Base-by-base conservation (phyloP, 1,140 invertebrate species). In the Chymomyza costata region DNA sequence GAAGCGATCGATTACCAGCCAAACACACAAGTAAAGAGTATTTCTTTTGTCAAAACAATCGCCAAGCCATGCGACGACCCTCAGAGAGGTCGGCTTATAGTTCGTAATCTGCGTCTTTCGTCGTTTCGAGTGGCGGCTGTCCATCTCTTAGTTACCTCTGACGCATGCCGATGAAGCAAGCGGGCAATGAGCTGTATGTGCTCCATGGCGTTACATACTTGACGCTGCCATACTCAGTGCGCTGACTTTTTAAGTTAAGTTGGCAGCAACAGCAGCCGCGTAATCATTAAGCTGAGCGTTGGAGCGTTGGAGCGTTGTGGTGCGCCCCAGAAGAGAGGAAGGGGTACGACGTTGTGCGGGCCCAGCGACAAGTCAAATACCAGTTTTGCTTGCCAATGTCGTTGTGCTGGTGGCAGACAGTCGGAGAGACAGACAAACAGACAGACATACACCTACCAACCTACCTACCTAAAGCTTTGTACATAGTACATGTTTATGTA, bases 271-370 rank as follows among this genome's bases (percentile, higher is more conserved):
- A 47, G 35, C 50, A 49, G 61, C 61, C 62, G 53, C 62, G 62
- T 65, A 56, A 65, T 65, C 52, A 56, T 56, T 61, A 65, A 65
- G 51, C 19, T 50, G n/a, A n/a, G n/a, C n/a, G n/a, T 14, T 10
- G 6, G 10, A 21, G 28, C 11, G 5, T 37, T 18, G 16, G 30
- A 17, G 17, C 13, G 19, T 34, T 16, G 35, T 30, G 30, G 11
- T n/a, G n/a, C n/a, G n/a, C n/a, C n/a, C n/a, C n/a, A n/a, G n/a
- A n/a, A n/a, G n/a, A 3, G 11, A 31, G 50, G 14, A 11, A 7
- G 44, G 30, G 44, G 43, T 11, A 11, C n/a, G n/a, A n/a, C n/a
- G 8, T 32, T 32, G 18, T 15, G 37, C 11, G 18, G 34, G 19
- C 34, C 46, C 37, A 38, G 40, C n/a, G n/a, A n/a, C 32, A 49